phyloP scores from a whole-genome alignment of 2,113 vertebrate genomes.

The Nipponia nippon region DNA sequence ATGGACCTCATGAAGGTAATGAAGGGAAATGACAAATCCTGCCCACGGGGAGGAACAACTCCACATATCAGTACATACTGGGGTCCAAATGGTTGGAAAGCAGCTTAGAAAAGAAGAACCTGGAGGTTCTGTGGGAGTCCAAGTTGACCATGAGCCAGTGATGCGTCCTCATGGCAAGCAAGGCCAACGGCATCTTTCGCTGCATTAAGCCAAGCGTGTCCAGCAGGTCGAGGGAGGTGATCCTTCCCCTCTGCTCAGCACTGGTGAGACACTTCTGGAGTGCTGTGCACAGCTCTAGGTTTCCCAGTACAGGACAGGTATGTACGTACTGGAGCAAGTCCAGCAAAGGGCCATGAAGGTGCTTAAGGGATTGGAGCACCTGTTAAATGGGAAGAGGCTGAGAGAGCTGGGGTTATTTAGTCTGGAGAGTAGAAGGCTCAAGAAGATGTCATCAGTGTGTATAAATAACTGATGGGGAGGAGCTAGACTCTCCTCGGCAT shows the following conservation, averaged over 20 bases:
- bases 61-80: neutral
- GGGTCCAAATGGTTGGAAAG: neutral
- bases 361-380: neutral
- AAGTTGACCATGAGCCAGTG: neutral
- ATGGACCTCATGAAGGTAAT: neutral
- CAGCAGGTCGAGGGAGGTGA: neutral
- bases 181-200: neutral
- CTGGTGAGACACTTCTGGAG: neutral
- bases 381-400: neutral
- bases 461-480: neutral
- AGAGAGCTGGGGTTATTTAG: neutral
- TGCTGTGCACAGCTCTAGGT: neutral
- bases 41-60: neutral
- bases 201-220: rapidly evolving
- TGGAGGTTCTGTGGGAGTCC: neutral
- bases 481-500: neutral
- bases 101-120: neutral
- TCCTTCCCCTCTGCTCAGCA: neutral
- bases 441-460: neutral
- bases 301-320: neutral
- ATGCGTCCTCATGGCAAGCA: neutral
- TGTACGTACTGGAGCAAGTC: neutral
- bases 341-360: neutral
- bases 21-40: neutral
- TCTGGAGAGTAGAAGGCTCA: neutral